Percentiles rank a stretch among this genome's conserved stretches.
These are phyloP conservation scores for Arrhopalites spinosus DNA, from an alignment of 2,888 invertebrate species.

Conservation along the genomic window DNA sequence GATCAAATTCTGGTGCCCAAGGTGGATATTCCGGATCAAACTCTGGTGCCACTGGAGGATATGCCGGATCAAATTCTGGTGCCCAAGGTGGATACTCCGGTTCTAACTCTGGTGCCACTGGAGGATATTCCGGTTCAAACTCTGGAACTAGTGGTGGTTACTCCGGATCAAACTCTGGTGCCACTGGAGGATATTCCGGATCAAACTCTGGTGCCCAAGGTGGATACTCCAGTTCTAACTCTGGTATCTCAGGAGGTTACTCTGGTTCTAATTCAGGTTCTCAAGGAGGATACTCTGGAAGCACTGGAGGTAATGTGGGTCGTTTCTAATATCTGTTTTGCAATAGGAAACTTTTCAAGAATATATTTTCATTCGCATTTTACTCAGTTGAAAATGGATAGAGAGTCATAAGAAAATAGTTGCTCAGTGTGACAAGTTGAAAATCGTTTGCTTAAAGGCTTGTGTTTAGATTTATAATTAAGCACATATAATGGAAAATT, in stretches of 20 bases:
- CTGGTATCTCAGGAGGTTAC: slow-evolving; percentile 5
- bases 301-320: too few species aligned
- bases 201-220: background rate
- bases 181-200: background rate
- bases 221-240: background rate
- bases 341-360: too few species aligned
- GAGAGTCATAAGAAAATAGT: too few species aligned
- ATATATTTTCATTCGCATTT: too few species aligned
- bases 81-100: background rate
- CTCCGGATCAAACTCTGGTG: slow-evolving; percentile 9
- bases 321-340: too few species aligned
- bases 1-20: background rate
- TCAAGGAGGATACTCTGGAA: slow-evolving; percentile 9
- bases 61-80: background rate
- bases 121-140: background rate
- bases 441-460: too few species aligned
- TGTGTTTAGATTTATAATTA: too few species aligned
- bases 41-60: background rate
- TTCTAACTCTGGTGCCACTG: background rate
- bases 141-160: slow-evolving; percentile 13
- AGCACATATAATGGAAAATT: too few species aligned
- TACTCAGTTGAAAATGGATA: too few species aligned
- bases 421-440: too few species aligned
- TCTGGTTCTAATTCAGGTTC: background rate
- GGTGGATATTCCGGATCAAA: too few species aligned